A percentile compares a stretch with the other conserved stretches of the same genome.
Conservation (phyloP, 2,888 invertebrate species). For the Tetheella fluctuosa region DNA sequence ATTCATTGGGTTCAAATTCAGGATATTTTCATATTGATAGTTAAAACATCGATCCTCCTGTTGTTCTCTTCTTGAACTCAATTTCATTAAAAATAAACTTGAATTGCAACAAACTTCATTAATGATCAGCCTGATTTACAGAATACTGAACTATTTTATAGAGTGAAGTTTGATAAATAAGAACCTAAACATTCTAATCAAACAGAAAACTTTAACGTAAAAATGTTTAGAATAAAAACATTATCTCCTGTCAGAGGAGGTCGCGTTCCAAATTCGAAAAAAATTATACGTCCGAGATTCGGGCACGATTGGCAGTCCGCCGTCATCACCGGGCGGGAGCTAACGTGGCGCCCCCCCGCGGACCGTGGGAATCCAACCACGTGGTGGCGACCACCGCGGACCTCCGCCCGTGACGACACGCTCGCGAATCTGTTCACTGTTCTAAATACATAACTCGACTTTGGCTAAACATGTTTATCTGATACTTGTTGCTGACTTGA, state of each 20-base stretch:
- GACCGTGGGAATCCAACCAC: constrained; percentile 67
- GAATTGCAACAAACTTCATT: too few relatives aligned
- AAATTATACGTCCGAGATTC: constrained; percentile 30
- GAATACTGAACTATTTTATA: too few relatives aligned
- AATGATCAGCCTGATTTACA: too few relatives aligned
- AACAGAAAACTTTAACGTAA: neutral
- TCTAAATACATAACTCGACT: constrained; percentile 22
- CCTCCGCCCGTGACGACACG: constrained; percentile 46
- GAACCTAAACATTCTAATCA: neutral
- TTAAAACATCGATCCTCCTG: too few relatives aligned
- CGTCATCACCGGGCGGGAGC: constrained; percentile 16
- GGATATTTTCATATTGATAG: too few relatives aligned
- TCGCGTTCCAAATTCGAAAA: constrained; percentile 40
- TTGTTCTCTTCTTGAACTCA: too few relatives aligned
- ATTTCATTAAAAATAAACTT: too few relatives aligned
- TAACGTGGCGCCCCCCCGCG: constrained; percentile 52
- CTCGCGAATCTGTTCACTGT: constrained; percentile 38
- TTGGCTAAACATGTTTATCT: constrained; percentile 29
- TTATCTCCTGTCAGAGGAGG: constrained; percentile 47
- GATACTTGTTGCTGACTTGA: neutral
- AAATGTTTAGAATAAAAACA: constrained; percentile 15
- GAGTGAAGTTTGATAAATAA: neutral
- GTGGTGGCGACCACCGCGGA: constrained; percentile 62
- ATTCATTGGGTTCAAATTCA: too few relatives aligned
- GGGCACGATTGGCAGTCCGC: constrained; percentile 28